Base-by-base conservation (phyloP, 2,797 vertebrate genomes). In the Gallinago nigripennis region DNA sequence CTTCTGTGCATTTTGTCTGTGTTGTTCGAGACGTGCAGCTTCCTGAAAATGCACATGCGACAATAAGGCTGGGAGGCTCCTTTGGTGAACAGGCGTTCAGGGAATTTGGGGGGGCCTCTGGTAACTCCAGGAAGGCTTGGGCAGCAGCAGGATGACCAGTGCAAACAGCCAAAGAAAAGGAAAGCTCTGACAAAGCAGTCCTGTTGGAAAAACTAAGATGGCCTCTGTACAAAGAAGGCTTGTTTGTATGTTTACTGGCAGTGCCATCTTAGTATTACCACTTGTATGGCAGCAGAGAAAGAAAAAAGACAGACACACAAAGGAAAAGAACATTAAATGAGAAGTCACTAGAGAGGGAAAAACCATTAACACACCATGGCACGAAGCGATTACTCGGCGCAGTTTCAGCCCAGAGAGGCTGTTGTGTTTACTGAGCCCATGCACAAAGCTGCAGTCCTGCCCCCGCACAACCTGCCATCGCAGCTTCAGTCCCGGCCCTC, bases 121-220 rank as follows among this genome's bases (percentile, higher is more conserved):
- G 30, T 33, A 82, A 48, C 13, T 75, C 70, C 50, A 35, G 50
- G 35, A 58, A 35, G 11, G 21, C 70, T 68, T 45, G 63, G 77
- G 50, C 78, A 73, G 48, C 66, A 70, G 70, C 39, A 54, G n/a
- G 27, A 72, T 8, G 6, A 53, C 21, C 88, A 53, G 25, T 25
- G 39, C 50, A 31, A 77, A 66, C 7, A 79, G 86, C 23, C 41
- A 58, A 66, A 71, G 1, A 73, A 78, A 73, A 85, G 39, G 4
- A 94, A 93, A 90, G 37, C 80, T 89, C 71, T 84, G 73, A 82
- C 84, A 95, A 92, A 86, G 48, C 57, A 91, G 45, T 58, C 39
- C 45, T 66, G 33, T 35, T 28, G 58, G 63, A 56, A 25, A 54
- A 58, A 50, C 63, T 53, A 51, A 90, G 86, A 76, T 43, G n/a